phyloP scores from a whole-genome alignment of 2,888 invertebrate species.

The Osmoderma eremita region DNA sequence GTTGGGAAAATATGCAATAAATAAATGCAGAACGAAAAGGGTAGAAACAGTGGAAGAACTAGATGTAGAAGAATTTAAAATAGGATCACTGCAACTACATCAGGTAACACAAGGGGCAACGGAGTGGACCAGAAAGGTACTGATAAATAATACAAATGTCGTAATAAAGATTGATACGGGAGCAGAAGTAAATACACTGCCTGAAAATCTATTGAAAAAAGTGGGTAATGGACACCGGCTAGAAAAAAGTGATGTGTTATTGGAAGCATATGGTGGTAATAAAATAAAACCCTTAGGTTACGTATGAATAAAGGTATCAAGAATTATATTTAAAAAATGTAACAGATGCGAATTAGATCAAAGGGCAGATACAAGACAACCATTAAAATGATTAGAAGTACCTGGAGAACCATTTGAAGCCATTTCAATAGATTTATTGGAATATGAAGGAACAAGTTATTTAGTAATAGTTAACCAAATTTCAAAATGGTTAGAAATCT shows the following conservation, averaged over 20 bases:
- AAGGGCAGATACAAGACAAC: neutral
- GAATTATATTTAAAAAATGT: neutral
- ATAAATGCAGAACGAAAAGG: neutral
- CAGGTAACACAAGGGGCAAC: neutral
- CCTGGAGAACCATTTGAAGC: neutral
- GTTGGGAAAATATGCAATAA: neutral
- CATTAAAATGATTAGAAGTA: neutral
- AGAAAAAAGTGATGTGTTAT: neutral
- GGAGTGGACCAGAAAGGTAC: neutral
- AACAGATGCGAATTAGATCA: neutral
- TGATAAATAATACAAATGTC: neutral
- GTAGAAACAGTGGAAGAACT: neutral
- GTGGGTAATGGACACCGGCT: neutral
- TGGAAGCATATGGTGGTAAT: conserved; percentile 6
- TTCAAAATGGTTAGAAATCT: neutral
- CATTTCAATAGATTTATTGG: neutral
- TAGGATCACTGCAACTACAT: conserved; percentile 2
- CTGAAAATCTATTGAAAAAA: conserved; percentile 1
- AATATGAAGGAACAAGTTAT: neutral
- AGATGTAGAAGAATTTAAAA: neutral
- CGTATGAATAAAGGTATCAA: too few relatives aligned
- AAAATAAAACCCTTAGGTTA: conserved; percentile 8
- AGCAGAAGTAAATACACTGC: conserved; percentile 6
- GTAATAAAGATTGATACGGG: neutral
- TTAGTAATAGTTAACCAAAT: neutral